Conservation (phyloP, 2,888 invertebrate species). For the Chironomus riparius region DNA sequence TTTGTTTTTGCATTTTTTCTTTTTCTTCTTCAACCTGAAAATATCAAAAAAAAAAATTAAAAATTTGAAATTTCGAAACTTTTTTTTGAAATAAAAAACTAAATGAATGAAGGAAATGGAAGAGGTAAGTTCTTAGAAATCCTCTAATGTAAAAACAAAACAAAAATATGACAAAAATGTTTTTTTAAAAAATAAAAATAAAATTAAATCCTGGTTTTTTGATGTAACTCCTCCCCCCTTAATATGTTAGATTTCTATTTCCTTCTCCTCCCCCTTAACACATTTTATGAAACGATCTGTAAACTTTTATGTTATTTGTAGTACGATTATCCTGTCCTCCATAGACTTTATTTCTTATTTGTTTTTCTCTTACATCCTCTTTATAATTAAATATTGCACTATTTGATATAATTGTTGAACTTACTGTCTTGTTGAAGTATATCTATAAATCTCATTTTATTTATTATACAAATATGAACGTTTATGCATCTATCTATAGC, state of each 20-base stretch:
- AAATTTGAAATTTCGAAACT: not conserved
- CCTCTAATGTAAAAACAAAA: not conserved
- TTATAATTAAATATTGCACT: not conserved
- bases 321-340: too few species aligned
- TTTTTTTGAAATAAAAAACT: not conserved
- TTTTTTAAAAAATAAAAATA: not conserved
- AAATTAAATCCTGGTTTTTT: not conserved
- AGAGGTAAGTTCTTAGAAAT: constrained; percentile 12
- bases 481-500: not conserved
- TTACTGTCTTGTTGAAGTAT: not conserved
- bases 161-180: not conserved
- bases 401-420: not conserved
- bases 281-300: not conserved
- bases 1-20: constrained; percentile 14
- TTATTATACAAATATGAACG: not conserved
- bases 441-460: not conserved
- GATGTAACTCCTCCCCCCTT: not conserved
- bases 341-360: not conserved
- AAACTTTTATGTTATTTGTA: too few species aligned
- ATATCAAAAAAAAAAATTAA: not conserved
- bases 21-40: constrained; percentile 26
- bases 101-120: constrained; percentile 22
- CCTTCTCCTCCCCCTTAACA: not conserved
- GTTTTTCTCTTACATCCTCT: not conserved
- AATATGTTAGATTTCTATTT: not conserved